These are phyloP conservation scores for Brevimyrus niger DNA, from an alignment of 2,113 vertebrate species.

Conservation along the genomic window DNA sequence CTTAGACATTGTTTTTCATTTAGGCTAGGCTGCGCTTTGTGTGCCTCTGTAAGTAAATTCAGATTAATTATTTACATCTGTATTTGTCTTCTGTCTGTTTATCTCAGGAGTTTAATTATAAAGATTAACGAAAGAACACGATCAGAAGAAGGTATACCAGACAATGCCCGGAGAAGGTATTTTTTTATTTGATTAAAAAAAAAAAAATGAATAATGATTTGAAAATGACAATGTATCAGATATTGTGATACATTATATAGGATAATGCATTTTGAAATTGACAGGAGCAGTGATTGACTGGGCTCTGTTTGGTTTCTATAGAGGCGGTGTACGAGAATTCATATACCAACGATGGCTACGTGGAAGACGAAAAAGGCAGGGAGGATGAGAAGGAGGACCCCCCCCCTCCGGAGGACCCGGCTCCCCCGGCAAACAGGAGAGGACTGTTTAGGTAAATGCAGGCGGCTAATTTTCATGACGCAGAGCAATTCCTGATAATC, in stretches of 20 bases:
- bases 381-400: background rate
- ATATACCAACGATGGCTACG: slow-evolving; percentile 30
- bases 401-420: background rate
- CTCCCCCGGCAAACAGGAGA: slow-evolving; percentile 3
- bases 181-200: background rate
- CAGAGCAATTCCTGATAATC: background rate
- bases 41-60: background rate
- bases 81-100: background rate
- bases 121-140: background rate
- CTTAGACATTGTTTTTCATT: background rate
- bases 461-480: background rate
- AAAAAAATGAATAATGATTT: background rate
- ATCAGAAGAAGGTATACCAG: background rate
- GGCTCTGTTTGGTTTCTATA: background rate
- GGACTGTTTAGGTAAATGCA: background rate
- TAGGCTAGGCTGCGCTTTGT: background rate
- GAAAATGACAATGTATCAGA: background rate
- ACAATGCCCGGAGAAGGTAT: background rate
- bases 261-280: background rate
- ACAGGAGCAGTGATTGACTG: background rate
- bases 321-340: background rate
- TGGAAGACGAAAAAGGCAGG: slow-evolving; percentile 26
- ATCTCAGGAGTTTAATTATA: background rate
- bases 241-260: background rate
- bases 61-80: background rate